Percentiles rank a stretch among this genome's conserved stretches.
Evolutionary conservation across 2,888 invertebrate genomes (phyloP).

Genomic region (Calliphora vomitoria): DNA sequence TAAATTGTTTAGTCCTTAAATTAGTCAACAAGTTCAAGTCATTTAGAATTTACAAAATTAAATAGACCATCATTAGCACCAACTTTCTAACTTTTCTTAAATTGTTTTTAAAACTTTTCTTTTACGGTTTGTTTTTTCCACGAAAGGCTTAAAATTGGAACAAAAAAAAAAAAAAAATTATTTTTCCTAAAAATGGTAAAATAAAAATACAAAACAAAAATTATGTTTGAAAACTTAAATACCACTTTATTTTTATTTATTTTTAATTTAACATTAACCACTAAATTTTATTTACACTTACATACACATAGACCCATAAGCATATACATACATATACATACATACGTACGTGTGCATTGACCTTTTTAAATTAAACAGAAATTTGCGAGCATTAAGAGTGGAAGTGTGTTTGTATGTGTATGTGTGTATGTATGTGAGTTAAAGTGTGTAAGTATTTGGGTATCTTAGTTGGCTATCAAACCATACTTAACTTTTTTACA

Average conservation of each 20-base stretch:
- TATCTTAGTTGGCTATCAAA: constrained; percentile 53
- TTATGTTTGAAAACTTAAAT: constrained; percentile 38
- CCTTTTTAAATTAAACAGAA: constrained; percentile 56
- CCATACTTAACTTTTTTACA: constrained; percentile 50
- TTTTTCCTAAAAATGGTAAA: background rate
- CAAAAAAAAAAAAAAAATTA: background rate
- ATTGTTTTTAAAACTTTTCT: background rate
- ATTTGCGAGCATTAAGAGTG: constrained; percentile 35
- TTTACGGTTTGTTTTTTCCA: background rate
- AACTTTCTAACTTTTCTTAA: background rate
- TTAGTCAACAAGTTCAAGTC: constrained; percentile 7
- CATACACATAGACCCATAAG: background rate
- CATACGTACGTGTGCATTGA: constrained; percentile 48
- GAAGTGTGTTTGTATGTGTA: background rate
- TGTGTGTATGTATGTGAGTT: constrained; percentile 7
- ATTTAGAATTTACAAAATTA: constrained; percentile 9
- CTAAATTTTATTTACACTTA: constrained; percentile 29
- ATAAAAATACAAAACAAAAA: background rate
- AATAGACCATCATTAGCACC: background rate
- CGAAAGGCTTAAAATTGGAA: background rate
- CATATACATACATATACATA: background rate
- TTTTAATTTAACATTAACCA: constrained; percentile 58
- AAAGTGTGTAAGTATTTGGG: constrained; percentile 9
- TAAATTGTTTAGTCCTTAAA: background rate
- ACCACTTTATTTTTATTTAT: constrained; percentile 47